phyloP scores from a whole-genome alignment of 2,888 invertebrate genomes.

The Machimus rusticus region DNA sequence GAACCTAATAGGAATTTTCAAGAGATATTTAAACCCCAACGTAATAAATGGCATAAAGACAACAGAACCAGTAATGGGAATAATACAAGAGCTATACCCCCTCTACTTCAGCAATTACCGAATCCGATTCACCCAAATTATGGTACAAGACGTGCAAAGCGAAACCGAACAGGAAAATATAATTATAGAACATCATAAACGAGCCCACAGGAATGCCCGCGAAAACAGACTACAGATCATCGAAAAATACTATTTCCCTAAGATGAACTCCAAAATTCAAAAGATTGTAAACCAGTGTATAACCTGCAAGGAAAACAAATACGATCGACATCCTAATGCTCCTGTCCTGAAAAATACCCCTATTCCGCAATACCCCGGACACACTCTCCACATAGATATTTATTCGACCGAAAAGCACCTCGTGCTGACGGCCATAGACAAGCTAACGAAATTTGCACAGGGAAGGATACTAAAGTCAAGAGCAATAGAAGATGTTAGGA shows the following conservation, averaged over 20 bases:
- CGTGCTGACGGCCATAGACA: slow-evolving; percentile 38
- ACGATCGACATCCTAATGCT: slow-evolving; percentile 46
- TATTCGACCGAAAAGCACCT: slow-evolving; percentile 42
- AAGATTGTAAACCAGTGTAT: not conserved
- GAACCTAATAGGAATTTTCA: not conserved
- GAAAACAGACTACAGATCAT: slow-evolving; percentile 20
- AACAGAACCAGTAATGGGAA: not conserved
- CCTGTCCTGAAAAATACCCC: slow-evolving; percentile 42
- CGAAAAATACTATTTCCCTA: slow-evolving; percentile 9
- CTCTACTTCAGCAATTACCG: not conserved
- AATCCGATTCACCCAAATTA: not conserved
- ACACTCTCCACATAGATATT: slow-evolving; percentile 48
- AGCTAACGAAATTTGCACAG: not conserved
- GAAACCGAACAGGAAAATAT: not conserved
- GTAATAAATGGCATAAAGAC: not conserved
- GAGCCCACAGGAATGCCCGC: not conserved
- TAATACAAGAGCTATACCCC: not conserved
- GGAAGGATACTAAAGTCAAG: slow-evolving; percentile 24
- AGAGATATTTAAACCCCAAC: not conserved
- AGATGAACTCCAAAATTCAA: not conserved
- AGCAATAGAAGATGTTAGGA: slow-evolving; percentile 24
- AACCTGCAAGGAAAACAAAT: slow-evolving; percentile 34
- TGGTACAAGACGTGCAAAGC: not conserved
- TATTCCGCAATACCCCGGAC: slow-evolving; percentile 46
- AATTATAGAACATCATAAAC: not conserved